Evolutionary conservation across 2,888 invertebrate species (phyloP).

Genomic region (Athalia cordata): DNA sequence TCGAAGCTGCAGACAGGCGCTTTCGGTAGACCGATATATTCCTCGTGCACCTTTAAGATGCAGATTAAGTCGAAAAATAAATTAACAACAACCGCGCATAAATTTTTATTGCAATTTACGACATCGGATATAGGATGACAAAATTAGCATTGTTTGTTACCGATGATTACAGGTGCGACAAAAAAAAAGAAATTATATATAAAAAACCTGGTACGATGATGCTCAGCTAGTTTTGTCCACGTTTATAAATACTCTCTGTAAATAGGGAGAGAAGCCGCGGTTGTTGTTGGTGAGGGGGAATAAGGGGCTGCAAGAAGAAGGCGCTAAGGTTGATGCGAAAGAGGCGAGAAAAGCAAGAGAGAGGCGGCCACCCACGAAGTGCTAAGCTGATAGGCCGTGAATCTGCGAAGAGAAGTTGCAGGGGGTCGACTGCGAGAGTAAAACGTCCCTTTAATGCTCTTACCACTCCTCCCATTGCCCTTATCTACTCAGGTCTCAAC

Average conservation of each 20-base stretch:
- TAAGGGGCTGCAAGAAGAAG: constrained; percentile 20
- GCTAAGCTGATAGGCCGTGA: constrained; percentile 71
- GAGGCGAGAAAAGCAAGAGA: constrained; percentile 49
- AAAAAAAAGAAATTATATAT: not conserved
- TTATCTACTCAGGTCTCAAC: constrained; percentile 30
- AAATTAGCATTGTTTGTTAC: too few species aligned
- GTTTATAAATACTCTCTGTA: not conserved
- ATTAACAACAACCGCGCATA: not conserved
- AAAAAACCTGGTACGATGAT: not conserved
- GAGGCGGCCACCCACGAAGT: constrained; percentile 66
- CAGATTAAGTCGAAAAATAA: not conserved
- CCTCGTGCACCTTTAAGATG: not conserved
- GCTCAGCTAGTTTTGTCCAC: too few species aligned
- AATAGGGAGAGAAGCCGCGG: constrained; percentile 3
- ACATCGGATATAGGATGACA: too few species aligned
- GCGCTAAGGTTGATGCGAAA: constrained; percentile 41
- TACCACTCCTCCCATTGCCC: constrained; percentile 64
- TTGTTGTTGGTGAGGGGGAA: constrained; percentile 31
- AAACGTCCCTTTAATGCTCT: constrained; percentile 72
- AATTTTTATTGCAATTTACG: not conserved
- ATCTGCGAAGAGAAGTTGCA: constrained; percentile 63
- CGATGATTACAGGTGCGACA: too few species aligned
- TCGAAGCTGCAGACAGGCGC: constrained; percentile 14
- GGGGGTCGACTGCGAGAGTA: constrained; percentile 64
- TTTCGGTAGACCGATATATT: constrained; percentile 9